Evolutionary conservation across 2,113 vertebrate genomes (phyloP), one percentile per base, ranked within the genome.

Genomic region (Phrynosoma blainvillii): DNA sequence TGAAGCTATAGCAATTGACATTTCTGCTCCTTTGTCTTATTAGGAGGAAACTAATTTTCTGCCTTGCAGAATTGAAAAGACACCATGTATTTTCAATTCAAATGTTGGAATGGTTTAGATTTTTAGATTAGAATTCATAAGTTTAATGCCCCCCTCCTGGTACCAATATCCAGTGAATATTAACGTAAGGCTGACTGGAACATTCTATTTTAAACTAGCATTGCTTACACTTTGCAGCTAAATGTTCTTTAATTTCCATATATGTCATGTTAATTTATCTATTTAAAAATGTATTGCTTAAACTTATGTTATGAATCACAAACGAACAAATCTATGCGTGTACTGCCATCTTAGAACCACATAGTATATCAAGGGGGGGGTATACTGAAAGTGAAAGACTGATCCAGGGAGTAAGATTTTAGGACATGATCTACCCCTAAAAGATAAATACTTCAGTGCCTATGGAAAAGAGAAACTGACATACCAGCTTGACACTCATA

Each of bases 11-110:
- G 66, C 59, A 80, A 74, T 79, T 79, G 87, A 79, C 76, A 62
- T 82, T 79, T 73, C 66, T 75, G 79, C 23, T 87, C 36, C 77
- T 79, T 86, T 66, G 79, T 75, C 79, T 82, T 87, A 65, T 84
- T 79, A 84, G 36, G 25, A 73, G 66, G 56, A 71, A 88, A 84
- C 65, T 79, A 47, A 84, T 84, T 65, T 27, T 84, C 47, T 78
- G 65, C 32, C 52, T 79, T 73, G 75, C 68, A 71, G 14, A 79
- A 73, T 71, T 70, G 30, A 47, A 79, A 47, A 79, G 84, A 56
- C 18, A 47, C 23, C 47, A 70, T 40, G 11, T 73, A 84, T 84
- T 47, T 59, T 12, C 82, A 42, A 84, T 84, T 77, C 32, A 79
- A 13, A 89, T 73, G 32, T 79, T 84, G 76, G 52, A 32, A 78